These are phyloP conservation scores for Sebastes trivittatus DNA, from an alignment of 2,797 vertebrate species.

Conservation along the genomic window DNA sequence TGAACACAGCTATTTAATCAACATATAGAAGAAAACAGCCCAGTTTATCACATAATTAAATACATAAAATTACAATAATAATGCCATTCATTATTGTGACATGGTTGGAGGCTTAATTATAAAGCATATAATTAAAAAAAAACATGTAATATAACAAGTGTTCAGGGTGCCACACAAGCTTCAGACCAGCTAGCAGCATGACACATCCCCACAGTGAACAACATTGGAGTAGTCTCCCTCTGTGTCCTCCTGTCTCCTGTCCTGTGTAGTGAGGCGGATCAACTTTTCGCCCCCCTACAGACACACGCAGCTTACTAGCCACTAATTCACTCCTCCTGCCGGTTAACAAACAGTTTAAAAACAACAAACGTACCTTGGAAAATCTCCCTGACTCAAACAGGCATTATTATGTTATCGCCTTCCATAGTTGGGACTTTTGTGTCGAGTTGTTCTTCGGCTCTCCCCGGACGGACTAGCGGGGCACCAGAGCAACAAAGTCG, in stretches of 20 bases:
- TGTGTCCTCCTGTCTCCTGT: conserved; percentile 47
- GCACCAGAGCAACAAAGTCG: conserved; percentile 41
- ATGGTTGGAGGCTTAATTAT: neutral
- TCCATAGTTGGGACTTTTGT: conserved; percentile 66
- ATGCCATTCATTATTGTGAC: neutral
- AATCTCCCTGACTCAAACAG: conserved; percentile 62
- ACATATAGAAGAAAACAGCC: neutral
- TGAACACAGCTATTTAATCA: neutral
- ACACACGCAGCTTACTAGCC: conserved; percentile 6
- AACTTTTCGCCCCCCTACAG: conserved; percentile 52
- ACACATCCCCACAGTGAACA: conserved; percentile 42
- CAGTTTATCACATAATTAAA: neutral
- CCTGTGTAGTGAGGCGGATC: conserved; percentile 50
- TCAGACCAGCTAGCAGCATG: conserved; percentile 24
- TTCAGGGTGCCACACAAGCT: neutral
- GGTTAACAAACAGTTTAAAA: neutral
- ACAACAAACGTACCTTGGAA: conserved; percentile 68
- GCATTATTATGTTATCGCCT: conserved; percentile 74
- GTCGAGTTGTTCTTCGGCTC: conserved; percentile 47
- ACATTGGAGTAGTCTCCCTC: conserved; percentile 40
- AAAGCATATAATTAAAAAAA: neutral
- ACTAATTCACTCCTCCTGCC: neutral
- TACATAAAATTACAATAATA: neutral
- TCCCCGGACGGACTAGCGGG: conserved; percentile 49
- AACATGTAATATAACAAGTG: neutral